These are phyloP conservation scores for Xestia c-nigrum DNA, from an alignment of 2,888 invertebrate genomes.

Conservation along the genomic window DNA sequence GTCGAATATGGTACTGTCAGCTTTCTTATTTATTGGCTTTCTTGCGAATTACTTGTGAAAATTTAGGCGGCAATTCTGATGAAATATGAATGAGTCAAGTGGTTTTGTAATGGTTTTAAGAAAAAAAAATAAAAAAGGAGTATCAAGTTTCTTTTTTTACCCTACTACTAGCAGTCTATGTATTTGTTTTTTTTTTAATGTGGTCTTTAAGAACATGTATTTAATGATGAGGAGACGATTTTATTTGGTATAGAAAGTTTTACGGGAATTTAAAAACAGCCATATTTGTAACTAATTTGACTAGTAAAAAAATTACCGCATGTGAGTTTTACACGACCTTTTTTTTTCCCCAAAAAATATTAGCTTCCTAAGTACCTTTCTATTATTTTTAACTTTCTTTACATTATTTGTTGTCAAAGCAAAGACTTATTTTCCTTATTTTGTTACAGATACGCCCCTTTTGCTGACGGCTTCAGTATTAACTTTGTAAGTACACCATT, in stretches of 20 bases:
- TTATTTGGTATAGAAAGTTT: background rate
- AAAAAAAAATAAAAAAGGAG: constrained; percentile 15
- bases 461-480: background rate
- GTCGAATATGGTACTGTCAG: constrained; percentile 71
- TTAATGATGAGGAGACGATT: background rate
- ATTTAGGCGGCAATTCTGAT: constrained; percentile 45
- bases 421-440: background rate
- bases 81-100: constrained; percentile 50
- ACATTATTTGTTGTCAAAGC: background rate
- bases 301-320: background rate
- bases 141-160: constrained; percentile 12
- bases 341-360: background rate
- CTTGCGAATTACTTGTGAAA: constrained; percentile 62
- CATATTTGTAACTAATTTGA: background rate
- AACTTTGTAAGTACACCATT: background rate
- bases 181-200: background rate
- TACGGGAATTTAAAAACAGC: too few relatives aligned
- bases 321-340: background rate
- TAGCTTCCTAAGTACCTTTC: background rate
- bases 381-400: background rate
- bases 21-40: constrained; percentile 78
- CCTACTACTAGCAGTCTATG: background rate
- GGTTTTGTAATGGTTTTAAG: constrained; percentile 21
- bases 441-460: background rate
- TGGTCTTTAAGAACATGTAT: background rate